Conservation (phyloP, 2,113 vertebrate genomes). For the Zosterops hypoxanthus region DNA sequence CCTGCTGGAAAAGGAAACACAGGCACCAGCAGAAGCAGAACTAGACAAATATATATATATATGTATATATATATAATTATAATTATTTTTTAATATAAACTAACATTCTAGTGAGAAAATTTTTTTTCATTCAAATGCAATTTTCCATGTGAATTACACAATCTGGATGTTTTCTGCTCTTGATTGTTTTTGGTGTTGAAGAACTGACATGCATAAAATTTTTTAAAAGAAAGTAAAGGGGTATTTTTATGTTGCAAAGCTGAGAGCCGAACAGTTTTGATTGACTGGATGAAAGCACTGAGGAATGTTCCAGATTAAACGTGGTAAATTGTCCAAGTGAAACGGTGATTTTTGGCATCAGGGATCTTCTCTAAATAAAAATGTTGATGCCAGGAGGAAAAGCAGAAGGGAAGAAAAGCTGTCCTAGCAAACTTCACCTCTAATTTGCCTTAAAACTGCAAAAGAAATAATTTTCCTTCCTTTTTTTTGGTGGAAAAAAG, state of each 20-base stretch:
- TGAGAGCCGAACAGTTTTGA: background rate
- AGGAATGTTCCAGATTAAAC: background rate
- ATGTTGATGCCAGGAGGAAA: background rate
- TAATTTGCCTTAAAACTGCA: background rate
- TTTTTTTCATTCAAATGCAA: background rate
- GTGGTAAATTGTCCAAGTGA: background rate
- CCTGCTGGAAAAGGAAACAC: background rate
- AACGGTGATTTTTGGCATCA: background rate
- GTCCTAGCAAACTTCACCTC: background rate
- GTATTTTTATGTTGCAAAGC: background rate
- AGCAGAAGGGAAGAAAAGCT: background rate
- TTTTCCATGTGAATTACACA: background rate
- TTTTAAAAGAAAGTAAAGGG: background rate
- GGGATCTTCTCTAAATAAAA: background rate
- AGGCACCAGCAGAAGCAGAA: background rate
- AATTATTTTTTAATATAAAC: background rate
- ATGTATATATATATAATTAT: no score
- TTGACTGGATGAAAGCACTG: background rate
- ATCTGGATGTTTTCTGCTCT: background rate
- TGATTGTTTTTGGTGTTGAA: background rate
- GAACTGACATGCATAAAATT: background rate
- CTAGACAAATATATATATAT: background rate
- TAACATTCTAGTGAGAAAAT: rapidly evolving
- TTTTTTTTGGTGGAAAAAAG: background rate
- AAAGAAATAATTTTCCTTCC: background rate